phyloP scores from a whole-genome alignment of 30 jellyfish, hydroid and myxozoan species.

The Sanderia malayensis region DNA sequence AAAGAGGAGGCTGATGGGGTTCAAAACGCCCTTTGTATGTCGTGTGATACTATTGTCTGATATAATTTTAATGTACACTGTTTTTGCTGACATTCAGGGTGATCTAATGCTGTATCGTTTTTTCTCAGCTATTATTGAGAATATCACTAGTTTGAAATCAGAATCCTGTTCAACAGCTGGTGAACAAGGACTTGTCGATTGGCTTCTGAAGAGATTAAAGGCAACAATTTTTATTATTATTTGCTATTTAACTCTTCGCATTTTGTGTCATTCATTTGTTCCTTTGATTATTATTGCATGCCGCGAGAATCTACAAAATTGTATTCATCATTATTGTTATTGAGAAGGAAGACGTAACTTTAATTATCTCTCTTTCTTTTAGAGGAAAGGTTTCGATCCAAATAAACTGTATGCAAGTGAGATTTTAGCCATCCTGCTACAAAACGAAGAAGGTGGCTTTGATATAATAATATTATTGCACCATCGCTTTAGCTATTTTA shows the following conservation, averaged over 20 bases:
- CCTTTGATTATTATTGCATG: no score
- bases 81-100: constrained; percentile 1
- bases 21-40: constrained; percentile 74
- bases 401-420: constrained; percentile 93
- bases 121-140: constrained; percentile 77
- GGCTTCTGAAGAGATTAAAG: constrained; percentile 81
- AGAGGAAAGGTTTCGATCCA: constrained; percentile 78
- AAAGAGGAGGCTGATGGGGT: constrained; percentile 92
- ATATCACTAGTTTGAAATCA: constrained; percentile 79
- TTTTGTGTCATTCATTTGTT: no score
- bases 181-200: constrained; percentile 85
- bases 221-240: no score
- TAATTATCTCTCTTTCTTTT: not conserved
- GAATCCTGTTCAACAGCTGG: constrained; percentile 83
- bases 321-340: not conserved
- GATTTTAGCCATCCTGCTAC: constrained; percentile 90
- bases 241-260: no score
- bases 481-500: no score
- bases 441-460: constrained; percentile 74
- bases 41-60: no score
- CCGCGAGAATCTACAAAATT: not conserved
- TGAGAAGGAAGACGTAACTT: not conserved
- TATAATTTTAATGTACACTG: no score
- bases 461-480: no score
- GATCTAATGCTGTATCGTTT: not conserved